These are phyloP conservation scores for Nymphalis polychloros DNA, from an alignment of 2,888 invertebrate species.

Conservation along the genomic window DNA sequence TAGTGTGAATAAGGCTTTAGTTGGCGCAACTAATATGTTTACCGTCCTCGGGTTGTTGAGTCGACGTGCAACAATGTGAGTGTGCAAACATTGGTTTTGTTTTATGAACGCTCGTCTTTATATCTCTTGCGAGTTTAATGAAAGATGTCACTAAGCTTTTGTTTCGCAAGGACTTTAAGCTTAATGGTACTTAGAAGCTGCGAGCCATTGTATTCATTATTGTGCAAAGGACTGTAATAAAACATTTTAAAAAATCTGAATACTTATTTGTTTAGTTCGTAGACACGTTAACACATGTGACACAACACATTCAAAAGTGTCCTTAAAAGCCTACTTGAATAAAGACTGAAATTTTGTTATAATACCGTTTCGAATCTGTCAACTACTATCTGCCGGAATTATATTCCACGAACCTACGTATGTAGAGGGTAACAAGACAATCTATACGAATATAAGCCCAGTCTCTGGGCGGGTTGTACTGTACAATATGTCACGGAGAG, in stretches of 20 bases:
- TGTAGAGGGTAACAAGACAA: too few species aligned
- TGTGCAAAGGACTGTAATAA: background rate
- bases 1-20: slow-evolving; percentile 1
- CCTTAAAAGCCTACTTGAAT: too few species aligned
- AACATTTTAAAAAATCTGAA: background rate
- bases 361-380: too few species aligned
- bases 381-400: too few species aligned
- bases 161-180: slow-evolving; percentile 1
- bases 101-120: background rate
- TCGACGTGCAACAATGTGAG: slow-evolving; percentile 4
- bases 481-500: too few species aligned
- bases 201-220: background rate
- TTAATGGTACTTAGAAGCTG: background rate
- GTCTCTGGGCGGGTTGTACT: too few species aligned
- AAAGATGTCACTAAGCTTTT: slow-evolving; percentile 2
- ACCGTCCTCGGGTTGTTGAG: slow-evolving; percentile 1
- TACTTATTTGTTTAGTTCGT: too few species aligned
- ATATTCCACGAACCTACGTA: too few species aligned
- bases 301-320: too few species aligned
- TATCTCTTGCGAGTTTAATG: background rate
- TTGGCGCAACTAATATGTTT: slow-evolving; percentile 14
- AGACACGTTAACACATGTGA: too few species aligned
- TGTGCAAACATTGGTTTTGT: background rate
- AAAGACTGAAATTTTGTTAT: too few species aligned
- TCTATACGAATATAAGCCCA: too few species aligned